Conservation (phyloP, 2,888 invertebrate genomes). For the Asteroscopus sphinx region DNA sequence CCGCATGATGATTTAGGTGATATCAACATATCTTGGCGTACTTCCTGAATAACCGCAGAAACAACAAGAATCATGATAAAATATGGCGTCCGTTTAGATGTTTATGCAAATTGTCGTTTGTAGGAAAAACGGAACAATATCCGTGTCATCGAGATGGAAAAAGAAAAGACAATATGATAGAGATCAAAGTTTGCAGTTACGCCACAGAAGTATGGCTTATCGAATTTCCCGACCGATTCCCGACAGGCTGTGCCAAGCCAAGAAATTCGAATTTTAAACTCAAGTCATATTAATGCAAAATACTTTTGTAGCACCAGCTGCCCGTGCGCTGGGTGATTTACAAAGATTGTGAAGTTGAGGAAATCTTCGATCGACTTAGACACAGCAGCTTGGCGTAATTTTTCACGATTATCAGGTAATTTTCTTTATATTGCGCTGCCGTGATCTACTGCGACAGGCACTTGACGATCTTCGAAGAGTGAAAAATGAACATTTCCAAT, state of each 20-base stretch:
- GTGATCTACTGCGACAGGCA: constrained; percentile 15
- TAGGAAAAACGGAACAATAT: constrained; percentile 23
- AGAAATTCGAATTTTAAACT: constrained; percentile 59
- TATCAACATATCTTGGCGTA: constrained; percentile 52
- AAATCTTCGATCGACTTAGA: constrained; percentile 28
- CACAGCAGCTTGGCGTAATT: constrained; percentile 26
- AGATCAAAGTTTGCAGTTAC: constrained; percentile 48
- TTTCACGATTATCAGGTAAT: constrained; percentile 16
- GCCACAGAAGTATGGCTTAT: constrained; percentile 53
- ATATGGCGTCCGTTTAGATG: constrained; percentile 36
- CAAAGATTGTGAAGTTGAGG: constrained; percentile 46
- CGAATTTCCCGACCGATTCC: constrained; percentile 49
- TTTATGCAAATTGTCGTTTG: constrained; percentile 41
- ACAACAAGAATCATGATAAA: constrained; percentile 35
- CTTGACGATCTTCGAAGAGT: not conserved
- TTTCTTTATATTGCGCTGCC: constrained; percentile 15
- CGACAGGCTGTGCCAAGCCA: constrained; percentile 54
- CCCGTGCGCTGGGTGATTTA: constrained; percentile 41
- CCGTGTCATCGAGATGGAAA: constrained; percentile 9
- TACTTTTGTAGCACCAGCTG: constrained; percentile 55
- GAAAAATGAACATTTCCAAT: not conserved
- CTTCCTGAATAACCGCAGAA: constrained; percentile 25
- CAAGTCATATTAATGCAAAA: constrained; percentile 58
- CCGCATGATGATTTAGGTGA: constrained; percentile 58
- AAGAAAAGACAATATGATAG: constrained; percentile 18